Conservation (phyloP, 2,888 invertebrate species). For the Cloeon dipterum region DNA sequence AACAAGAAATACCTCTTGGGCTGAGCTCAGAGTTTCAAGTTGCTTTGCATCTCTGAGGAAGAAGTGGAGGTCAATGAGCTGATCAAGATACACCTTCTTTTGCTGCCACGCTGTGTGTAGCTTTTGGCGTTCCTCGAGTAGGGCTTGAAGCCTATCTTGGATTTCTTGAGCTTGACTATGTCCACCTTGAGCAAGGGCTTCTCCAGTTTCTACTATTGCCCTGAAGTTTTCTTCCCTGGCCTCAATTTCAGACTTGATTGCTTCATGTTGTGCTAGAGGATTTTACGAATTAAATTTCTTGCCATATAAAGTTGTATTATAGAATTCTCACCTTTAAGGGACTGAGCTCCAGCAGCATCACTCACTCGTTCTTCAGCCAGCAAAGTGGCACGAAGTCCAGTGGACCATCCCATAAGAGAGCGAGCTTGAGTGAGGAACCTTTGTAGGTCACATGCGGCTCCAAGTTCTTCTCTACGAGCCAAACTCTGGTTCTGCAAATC, state of each 20-base stretch:
- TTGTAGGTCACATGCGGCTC: constrained; percentile 73
- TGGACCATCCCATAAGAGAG: constrained; percentile 57
- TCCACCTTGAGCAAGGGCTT: constrained; percentile 60
- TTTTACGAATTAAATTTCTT: no score
- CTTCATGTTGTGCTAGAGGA: constrained; percentile 45
- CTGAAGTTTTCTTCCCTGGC: constrained; percentile 65
- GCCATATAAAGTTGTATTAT: no score
- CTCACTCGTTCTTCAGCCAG: constrained; percentile 60
- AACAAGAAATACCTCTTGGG: constrained; percentile 41
- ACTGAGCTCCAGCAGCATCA: constrained; percentile 60
- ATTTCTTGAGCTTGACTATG: constrained; percentile 27
- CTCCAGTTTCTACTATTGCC: constrained; percentile 46
- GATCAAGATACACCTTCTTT: constrained; percentile 70
- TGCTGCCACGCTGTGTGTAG: constrained; percentile 71
- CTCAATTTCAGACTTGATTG: constrained; percentile 65
- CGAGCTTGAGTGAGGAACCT: constrained; percentile 52
- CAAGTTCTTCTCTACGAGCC: constrained; percentile 52
- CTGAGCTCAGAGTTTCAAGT: constrained; percentile 65
- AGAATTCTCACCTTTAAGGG: constrained; percentile 35
- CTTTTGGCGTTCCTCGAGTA: constrained; percentile 54
- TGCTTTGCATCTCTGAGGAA: constrained; percentile 87
- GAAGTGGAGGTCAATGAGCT: constrained; percentile 79
- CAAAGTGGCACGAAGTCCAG: constrained; percentile 50
- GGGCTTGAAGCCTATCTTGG: constrained; percentile 49
- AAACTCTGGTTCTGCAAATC: constrained; percentile 63